A percentile compares a stretch with the other conserved stretches of the same genome.
These are phyloP conservation scores for Pomacea maculata DNA, from an alignment of 1,140 invertebrate species.

Conservation along the genomic window DNA sequence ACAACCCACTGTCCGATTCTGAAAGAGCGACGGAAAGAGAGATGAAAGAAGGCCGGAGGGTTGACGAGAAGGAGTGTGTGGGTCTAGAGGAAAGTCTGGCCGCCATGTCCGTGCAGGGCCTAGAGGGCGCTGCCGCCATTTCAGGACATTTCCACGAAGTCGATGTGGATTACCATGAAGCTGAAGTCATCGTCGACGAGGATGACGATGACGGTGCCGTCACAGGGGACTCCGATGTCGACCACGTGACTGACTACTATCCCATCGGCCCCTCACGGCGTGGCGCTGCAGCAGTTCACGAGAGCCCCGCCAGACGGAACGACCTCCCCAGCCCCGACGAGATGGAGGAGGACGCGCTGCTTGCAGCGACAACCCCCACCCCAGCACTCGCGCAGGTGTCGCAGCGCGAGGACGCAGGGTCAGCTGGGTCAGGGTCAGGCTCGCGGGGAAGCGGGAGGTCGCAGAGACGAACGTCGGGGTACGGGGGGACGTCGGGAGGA, in stretches of 20 bases:
- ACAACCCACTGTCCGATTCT: constrained; percentile 2
- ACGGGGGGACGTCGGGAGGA: constrained; percentile 13
- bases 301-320: not conserved
- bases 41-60: not conserved
- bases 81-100: constrained; percentile 6
- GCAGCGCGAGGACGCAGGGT: not conserved
- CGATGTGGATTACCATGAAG: constrained; percentile 13
- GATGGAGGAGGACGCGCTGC: constrained; percentile 10
- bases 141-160: constrained; percentile 18
- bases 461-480: constrained; percentile 9
- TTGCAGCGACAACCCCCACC: not conserved
- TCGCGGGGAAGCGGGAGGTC: constrained; percentile 24
- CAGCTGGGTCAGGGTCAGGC: constrained; percentile 19
- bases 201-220: not conserved
- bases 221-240: not conserved
- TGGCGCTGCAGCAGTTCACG: not conserved
- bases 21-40: not conserved
- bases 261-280: not conserved
- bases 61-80: not conserved
- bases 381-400: not conserved
- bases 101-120: constrained; percentile 5
- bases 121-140: constrained; percentile 13
- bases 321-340: constrained; percentile 10
- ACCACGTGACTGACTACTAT: not conserved
- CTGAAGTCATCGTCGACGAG: not conserved